Base-by-base conservation (phyloP, 2,797 vertebrate genomes). In the Linurgus olivaceus region DNA sequence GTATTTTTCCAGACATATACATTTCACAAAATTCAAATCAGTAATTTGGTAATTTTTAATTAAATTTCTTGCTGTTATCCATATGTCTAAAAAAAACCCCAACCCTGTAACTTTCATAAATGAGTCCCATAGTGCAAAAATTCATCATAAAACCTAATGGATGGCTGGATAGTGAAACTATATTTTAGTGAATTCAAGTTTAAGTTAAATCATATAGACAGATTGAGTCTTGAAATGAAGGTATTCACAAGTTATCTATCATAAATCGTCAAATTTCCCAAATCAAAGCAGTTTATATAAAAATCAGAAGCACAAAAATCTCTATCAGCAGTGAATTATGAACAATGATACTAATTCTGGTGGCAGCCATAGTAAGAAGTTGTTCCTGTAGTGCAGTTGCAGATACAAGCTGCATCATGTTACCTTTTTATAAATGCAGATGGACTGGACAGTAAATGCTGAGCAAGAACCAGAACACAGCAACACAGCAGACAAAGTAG, bases 391-490 rank as follows among this genome's bases (percentile, higher is more conserved):
- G 23, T 6, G 25, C 37, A 74, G 48, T 28, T 38, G 23, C 20
- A 45, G 19, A 20, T 3, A 21, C 11, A 3, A 54, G 55, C 12
- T 48, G 31, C n/a, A 31, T 25, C 0, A 1, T n/a, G 13, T 5
- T 57, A 51, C 35, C 9, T n/a, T 89, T 38, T 73, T 51, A n/a
- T 18, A 87, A 70, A 61, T 23, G 18, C 17, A 47, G 11, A 15
- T 11, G 16, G 58, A 71, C 12, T 28, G 40, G 52, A 26, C 16
- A 14, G 23, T 25, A 61, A 62, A 83, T 23, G 26, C 35, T 47
- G 48, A 73, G 17, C 48, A 82, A 42, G 19, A 80, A 29, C 4
- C 78, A 42, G 19, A 93, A 28, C 20, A 28, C 6, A 38, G 18
- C 25, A 45, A 25, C 4, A 35, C 1, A 6, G 11, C 20, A 86